Evolutionary conservation across 1,140 invertebrate species (phyloP), one percentile per base, ranked within the genome.

Genomic region (Drosophila sproati): DNA sequence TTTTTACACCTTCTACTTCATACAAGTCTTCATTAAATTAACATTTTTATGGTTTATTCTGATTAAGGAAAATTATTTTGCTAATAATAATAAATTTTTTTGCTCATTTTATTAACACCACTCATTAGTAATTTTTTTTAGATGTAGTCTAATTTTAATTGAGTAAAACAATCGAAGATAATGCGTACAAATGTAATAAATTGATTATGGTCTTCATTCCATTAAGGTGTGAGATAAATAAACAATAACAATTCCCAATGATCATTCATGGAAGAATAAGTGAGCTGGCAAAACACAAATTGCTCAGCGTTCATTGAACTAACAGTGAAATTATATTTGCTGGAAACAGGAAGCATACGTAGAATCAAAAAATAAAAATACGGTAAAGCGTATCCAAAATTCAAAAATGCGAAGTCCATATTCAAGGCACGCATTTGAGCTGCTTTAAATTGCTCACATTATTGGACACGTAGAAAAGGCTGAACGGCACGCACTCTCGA

Each of bases 361-460:
- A 62, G 10, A 68, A 63, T 32, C 66, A 68, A 66, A 69, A 73
- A 76, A 55, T 20, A 48, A 73, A 20, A 20, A 20, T 20, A 20
- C 20, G 20, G 20, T 20, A 20, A 20, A 20, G 20, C 20, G 20
- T 20, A 28, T 61, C 10, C 51, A 20, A 55, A 29, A 45, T 50
- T 12, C 29, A 51, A 28, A 34, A 45, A 52, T 61, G 2, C 4
- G 20, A 56, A 48, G 48, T 59, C 54, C 35, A 52, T 73, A 83
- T 83, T 85, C 81, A 54, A 73, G 60, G 67, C 81, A 83, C 81
- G 77, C 69, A 64, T 37, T 63, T 80, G 81, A 80, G 81, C 81
- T 83, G 77, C 77, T 83, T 83, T 83, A 83, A 83, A 83, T 83
- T 83, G 83, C 68, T 45, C 81, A 73, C 63, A 85, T 64, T 64